phyloP scores from a whole-genome alignment of 2,888 invertebrate genomes.

The Matsumyia berberina region DNA sequence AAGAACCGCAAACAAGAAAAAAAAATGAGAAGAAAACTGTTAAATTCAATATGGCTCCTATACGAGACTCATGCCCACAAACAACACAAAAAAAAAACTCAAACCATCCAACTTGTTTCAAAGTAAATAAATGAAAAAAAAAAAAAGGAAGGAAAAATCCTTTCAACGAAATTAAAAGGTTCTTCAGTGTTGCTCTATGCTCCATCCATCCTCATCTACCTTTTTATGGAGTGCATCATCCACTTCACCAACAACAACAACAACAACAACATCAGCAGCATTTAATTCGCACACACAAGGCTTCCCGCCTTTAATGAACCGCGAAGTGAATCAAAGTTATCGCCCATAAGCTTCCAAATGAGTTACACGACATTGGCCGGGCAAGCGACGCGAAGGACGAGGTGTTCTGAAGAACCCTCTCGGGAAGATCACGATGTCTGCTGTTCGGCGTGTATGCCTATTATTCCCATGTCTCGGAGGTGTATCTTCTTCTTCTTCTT shows the following conservation, averaged over 20 bases:
- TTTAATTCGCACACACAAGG: slow-evolving; percentile 70
- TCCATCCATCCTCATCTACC: slow-evolving; percentile 61
- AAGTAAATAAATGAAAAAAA: slow-evolving; percentile 66
- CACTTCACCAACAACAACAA: slow-evolving; percentile 24
- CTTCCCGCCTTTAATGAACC: slow-evolving; percentile 83
- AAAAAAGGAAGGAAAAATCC: slow-evolving; percentile 27
- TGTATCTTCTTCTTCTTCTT: slow-evolving; percentile 44
- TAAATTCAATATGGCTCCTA: slow-evolving; percentile 74
- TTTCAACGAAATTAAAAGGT: slow-evolving; percentile 73
- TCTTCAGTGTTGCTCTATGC: slow-evolving; percentile 58
- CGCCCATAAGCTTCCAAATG: slow-evolving; percentile 76
- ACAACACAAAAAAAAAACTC: slow-evolving; percentile 16
- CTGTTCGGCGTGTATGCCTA: slow-evolving; percentile 56
- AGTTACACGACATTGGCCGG: slow-evolving; percentile 66
- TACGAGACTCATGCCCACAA: slow-evolving; percentile 47
- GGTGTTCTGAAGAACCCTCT: slow-evolving; percentile 29
- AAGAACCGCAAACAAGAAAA: slow-evolving; percentile 33
- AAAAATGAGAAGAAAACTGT: slow-evolving; percentile 24
- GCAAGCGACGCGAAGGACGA: slow-evolving; percentile 28
- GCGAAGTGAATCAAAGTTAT: slow-evolving; percentile 83
- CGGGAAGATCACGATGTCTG: slow-evolving; percentile 66
- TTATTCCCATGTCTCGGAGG: slow-evolving; percentile 64
- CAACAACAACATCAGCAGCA: slow-evolving; percentile 28
- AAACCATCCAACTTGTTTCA: slow-evolving; percentile 69
- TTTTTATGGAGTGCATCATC: slow-evolving; percentile 58